Base-by-base conservation (phyloP, 2,113 vertebrate species). In the Pungitius pungitius region DNA sequence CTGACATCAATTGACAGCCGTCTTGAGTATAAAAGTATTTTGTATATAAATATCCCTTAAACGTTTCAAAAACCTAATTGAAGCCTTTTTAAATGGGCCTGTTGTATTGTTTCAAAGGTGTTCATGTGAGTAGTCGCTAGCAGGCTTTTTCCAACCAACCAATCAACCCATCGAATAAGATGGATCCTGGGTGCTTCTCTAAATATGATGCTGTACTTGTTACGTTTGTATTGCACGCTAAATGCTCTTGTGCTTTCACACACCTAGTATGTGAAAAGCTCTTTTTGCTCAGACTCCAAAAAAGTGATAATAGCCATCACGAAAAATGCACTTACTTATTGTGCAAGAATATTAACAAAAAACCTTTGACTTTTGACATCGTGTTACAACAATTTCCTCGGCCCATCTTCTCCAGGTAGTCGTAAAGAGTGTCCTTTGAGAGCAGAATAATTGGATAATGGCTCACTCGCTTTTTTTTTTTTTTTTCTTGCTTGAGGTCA, bases 381-480 rank as follows among this genome's bases (percentile, higher is more conserved):
- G 37, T 9, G 26, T 13, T 49, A 20, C 18, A 33, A 15, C 26
- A 14, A 30, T 56, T 30, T 30, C 1, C 24, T 78, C 17, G 11
- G 24, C 47, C 17, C 71, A 22, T 55, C 52, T 75, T 62, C 47
- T 30, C 64, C 51, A 60, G 67, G 39, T 45, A 57, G 64, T 61
- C 77, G 55, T 60, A 68, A 35, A 67, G 55, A 79, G 56, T 80
- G 56, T 68, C 81, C 79, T 84, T 72, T 80, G 76, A 81, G 83
- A 78, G 76, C 72, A 79, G 71, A 87, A 89, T 89, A 88, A 90
- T 88, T 89, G 73, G 78, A 76, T 88, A 88, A 84, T 78, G 80
- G 77, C 20, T 81, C 73, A 76, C 72, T 75, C 42, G 51, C 52
- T 65, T 52, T 70, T 72, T 73, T 82, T n/a, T 13, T 4, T 5